A percentile compares a stretch with the other conserved stretches of the same genome.
phyloP scores from a whole-genome alignment of 2,113 vertebrate genomes.

The Xenopus laevis region DNA sequence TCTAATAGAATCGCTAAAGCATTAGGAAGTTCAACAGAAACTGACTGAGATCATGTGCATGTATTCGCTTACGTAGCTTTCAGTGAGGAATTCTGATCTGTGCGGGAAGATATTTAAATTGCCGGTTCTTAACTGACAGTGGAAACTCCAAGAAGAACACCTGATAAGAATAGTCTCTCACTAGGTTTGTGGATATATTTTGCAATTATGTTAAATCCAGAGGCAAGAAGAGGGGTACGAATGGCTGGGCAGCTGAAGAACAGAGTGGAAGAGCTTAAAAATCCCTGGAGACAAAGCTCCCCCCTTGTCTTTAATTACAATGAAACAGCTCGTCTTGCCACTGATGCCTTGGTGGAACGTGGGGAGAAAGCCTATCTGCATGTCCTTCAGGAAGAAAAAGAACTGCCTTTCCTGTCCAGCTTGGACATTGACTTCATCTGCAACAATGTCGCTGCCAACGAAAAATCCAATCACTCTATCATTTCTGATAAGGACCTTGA shows the following conservation, averaged over 20 bases:
- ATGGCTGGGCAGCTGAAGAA: slow-evolving; percentile 70
- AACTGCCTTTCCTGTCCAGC: slow-evolving; percentile 82
- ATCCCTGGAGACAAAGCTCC: slow-evolving; percentile 76
- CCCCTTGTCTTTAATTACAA: slow-evolving; percentile 86
- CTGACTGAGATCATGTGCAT: background rate
- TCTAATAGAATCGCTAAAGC: background rate
- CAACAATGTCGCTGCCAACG: slow-evolving; percentile 52
- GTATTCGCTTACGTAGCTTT: background rate
- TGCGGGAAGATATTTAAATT: background rate
- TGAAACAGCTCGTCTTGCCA: slow-evolving; percentile 83
- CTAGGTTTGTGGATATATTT: background rate
- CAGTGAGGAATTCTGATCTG: background rate
- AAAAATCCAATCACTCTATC: background rate
- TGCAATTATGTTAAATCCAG: slow-evolving; percentile 26
- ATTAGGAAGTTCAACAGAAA: slow-evolving; percentile 19
- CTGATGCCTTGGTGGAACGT: slow-evolving; percentile 84
- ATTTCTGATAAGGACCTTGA: background rate
- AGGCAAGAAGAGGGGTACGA: slow-evolving; percentile 46
- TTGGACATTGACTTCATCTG: slow-evolving; percentile 81
- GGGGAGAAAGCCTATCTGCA: slow-evolving; percentile 80
- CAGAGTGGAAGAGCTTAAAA: slow-evolving; percentile 88
- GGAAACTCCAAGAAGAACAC: no score
- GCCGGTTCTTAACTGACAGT: background rate
- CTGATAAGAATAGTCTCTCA: background rate
- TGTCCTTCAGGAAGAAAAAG: slow-evolving; percentile 77